These are phyloP conservation scores for Gnatocerus cornutus DNA, from an alignment of 2,888 invertebrate species.

Conservation along the genomic window DNA sequence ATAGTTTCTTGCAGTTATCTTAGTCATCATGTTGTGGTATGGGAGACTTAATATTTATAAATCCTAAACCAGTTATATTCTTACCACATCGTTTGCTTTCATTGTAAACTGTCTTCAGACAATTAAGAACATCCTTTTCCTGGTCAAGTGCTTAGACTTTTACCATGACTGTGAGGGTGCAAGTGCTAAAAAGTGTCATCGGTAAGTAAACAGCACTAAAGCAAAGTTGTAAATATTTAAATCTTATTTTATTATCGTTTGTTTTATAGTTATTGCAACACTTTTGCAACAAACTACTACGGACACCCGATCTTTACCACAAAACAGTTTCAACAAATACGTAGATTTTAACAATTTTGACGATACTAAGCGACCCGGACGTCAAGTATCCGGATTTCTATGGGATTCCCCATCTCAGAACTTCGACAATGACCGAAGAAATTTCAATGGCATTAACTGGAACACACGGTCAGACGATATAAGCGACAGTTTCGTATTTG, in stretches of 20 bases:
- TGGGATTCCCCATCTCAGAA: conserved; percentile 26
- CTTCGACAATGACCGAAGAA: neutral
- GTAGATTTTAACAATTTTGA: conserved; percentile 30
- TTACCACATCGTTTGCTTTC: conserved; percentile 20
- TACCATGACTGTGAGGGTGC: neutral
- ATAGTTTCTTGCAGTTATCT: conserved; percentile 14
- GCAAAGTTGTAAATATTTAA: neutral
- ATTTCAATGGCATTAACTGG: conserved; percentile 3
- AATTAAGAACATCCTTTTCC: neutral
- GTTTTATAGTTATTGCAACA: conserved; percentile 2
- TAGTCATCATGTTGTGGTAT: conserved; percentile 37
- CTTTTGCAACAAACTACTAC: conserved; percentile 6
- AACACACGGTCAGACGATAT: neutral
- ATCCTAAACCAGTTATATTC: conserved; percentile 29
- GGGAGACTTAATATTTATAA: conserved; percentile 27
- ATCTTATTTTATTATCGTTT: neutral
- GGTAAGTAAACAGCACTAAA: conserved; percentile 5
- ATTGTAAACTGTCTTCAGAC: neutral
- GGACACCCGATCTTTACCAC: neutral
- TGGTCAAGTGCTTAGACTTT: neutral
- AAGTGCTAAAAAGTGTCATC: neutral
- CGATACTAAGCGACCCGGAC: neutral
- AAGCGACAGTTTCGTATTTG: conserved; percentile 34
- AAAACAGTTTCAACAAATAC: conserved; percentile 3
- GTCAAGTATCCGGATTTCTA: conserved; percentile 18